Conservation (phyloP, 2,797 vertebrate genomes). For the Podarcis lilfordi region DNA sequence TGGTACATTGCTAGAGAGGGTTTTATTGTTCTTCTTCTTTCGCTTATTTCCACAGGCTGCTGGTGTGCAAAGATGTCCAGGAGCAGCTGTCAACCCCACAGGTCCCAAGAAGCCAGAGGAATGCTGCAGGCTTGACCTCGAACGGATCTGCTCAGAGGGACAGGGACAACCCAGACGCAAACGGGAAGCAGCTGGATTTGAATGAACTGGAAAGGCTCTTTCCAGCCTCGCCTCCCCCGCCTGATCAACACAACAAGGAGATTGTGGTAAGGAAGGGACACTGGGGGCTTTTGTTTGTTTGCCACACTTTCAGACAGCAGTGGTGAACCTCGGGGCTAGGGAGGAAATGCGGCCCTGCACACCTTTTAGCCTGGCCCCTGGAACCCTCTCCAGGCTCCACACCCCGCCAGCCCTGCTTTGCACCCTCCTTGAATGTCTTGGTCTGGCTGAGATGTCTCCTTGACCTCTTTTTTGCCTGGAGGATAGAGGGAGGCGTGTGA, state of each 20-base stretch:
- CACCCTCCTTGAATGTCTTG: too few relatives aligned
- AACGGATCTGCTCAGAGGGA: conserved; percentile 79
- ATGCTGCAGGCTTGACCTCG: conserved; percentile 73
- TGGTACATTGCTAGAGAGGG: neutral
- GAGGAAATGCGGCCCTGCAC: neutral
- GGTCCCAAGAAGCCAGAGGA: conserved; percentile 78
- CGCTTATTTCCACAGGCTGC: conserved; percentile 80
- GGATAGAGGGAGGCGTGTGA: neutral
- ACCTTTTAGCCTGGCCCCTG: too few relatives aligned
- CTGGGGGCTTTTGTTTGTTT: neutral
- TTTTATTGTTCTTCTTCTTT: neutral
- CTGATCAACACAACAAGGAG: conserved; percentile 64
- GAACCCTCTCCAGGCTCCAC: too few relatives aligned
- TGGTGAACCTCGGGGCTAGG: too few relatives aligned
- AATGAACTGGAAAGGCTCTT: conserved; percentile 93
- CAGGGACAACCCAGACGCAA: conserved; percentile 75
- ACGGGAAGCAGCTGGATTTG: conserved; percentile 81
- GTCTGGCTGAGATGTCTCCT: too few relatives aligned
- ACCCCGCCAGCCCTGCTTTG: too few relatives aligned
- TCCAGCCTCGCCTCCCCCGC: conserved; percentile 67
- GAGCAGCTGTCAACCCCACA: conserved; percentile 86
- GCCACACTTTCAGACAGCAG: neutral
- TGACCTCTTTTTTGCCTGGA: too few relatives aligned
- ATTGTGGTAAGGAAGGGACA: conserved; percentile 68
- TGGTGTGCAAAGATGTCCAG: conserved; percentile 92